Conservation (phyloP, 2,113 vertebrate species). For the Hippocampus guttulatus region DNA sequence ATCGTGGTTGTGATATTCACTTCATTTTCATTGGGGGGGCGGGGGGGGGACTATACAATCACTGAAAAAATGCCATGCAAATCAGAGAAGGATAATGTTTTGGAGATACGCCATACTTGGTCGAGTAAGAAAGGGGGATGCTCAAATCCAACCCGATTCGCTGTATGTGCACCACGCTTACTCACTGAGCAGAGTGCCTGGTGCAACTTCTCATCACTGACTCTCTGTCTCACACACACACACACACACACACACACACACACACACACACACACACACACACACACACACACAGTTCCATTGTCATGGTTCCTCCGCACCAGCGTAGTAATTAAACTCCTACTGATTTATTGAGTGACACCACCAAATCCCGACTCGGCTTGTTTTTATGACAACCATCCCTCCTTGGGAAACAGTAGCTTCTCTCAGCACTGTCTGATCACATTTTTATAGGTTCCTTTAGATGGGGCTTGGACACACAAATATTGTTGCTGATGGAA, state of each 20-base stretch:
- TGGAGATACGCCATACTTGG: neutral
- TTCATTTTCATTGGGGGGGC: neutral
- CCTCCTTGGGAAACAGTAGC: slow-evolving; percentile 81
- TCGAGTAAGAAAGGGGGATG: neutral
- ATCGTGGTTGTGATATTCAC: neutral
- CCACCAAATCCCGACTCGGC: slow-evolving; percentile 87
- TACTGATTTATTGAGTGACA: slow-evolving; percentile 98
- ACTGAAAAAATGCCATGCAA: neutral
- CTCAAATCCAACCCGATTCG: neutral
- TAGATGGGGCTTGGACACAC: slow-evolving; percentile 39
- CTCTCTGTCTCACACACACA: neutral
- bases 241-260: neutral
- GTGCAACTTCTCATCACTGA: slow-evolving; percentile 72
- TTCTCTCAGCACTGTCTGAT: slow-evolving; percentile 45
- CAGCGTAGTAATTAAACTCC: slow-evolving; percentile 91
- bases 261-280: slow-evolving; percentile 2
- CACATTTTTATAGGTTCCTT: slow-evolving; percentile 41
- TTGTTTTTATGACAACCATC: slow-evolving; percentile 91
- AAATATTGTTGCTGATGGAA: slow-evolving; percentile 8
- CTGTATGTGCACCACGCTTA: slow-evolving; percentile 7
- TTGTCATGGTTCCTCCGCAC: slow-evolving; percentile 81
- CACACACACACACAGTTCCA: slow-evolving; percentile 38
- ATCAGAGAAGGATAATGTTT: neutral
- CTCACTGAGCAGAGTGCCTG: slow-evolving; percentile 78
- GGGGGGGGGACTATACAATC: neutral